These are phyloP conservation scores for Actias luna DNA, from an alignment of 2,888 invertebrate species.

Conservation along the genomic window DNA sequence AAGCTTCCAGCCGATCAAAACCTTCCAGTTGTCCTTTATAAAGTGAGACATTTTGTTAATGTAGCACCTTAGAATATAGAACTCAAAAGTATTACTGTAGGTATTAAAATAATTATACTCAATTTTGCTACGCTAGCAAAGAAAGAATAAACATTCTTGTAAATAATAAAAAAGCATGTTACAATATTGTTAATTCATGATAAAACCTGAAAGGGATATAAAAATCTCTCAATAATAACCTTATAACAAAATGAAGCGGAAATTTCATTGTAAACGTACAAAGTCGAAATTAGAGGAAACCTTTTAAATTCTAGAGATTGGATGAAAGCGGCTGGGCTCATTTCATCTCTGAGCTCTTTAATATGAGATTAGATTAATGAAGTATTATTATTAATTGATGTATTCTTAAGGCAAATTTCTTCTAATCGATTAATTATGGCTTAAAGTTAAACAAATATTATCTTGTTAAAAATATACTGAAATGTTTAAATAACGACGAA, in stretches of 20 bases:
- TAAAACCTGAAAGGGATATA: neutral
- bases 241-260: slow-evolving; percentile 1
- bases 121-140: neutral
- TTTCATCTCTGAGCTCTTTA: neutral
- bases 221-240: slow-evolving; percentile 1
- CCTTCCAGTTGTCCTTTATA: neutral
- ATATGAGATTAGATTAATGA: neutral
- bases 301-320: neutral
- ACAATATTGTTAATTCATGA: neutral
- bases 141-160: neutral
- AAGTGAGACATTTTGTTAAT: neutral
- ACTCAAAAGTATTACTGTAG: too few species aligned
- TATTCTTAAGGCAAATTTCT: neutral
- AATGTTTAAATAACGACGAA: too few species aligned
- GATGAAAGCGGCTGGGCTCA: neutral
- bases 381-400: neutral
- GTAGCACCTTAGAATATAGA: neutral
- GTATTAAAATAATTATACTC: neutral
- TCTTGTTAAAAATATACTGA: too few species aligned
- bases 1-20: too few species aligned
- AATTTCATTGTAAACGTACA: slow-evolving; percentile 5
- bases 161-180: neutral
- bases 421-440: neutral
- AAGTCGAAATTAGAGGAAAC: neutral
- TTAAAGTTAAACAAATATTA: neutral